phyloP scores from a whole-genome alignment of 2,113 vertebrate species.

The Rhea americana region DNA sequence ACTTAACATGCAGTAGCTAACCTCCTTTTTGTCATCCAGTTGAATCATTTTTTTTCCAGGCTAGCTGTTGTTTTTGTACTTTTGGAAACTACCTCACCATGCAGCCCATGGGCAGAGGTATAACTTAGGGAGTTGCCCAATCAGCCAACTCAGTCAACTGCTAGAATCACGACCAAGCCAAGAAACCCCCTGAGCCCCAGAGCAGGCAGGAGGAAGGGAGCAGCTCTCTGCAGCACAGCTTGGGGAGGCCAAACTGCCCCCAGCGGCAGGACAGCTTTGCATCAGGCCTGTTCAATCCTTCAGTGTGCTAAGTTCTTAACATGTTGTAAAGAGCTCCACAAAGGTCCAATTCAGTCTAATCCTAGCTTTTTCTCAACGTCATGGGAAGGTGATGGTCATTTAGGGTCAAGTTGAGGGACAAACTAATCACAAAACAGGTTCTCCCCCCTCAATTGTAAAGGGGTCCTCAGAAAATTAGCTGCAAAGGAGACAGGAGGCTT shows the following conservation, averaged over 20 bases:
- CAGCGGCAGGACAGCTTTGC: background rate
- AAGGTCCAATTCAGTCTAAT: background rate
- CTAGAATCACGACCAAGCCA: no score
- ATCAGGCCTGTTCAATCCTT: accelerated
- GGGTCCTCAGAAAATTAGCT: background rate
- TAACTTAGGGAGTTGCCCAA: accelerated
- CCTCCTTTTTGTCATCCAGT: background rate
- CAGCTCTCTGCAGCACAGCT: no score
- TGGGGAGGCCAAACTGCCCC: background rate
- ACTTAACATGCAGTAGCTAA: background rate
- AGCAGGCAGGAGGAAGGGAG: background rate
- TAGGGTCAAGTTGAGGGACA: background rate
- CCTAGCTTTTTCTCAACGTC: background rate
- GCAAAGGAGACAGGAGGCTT: conserved; percentile 26
- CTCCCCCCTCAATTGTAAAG: background rate
- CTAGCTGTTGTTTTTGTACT: background rate
- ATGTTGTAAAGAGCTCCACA: background rate
- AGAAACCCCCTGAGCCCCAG: background rate
- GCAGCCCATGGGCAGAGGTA: background rate
- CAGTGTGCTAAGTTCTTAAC: background rate
- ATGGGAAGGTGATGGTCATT: background rate
- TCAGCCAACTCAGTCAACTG: background rate
- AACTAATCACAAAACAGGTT: background rate
- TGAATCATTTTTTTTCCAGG: background rate
- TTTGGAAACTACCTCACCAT: background rate